phyloP scores from a whole-genome alignment of 1,140 invertebrate genomes.

The Tetramorium parvispinum region DNA sequence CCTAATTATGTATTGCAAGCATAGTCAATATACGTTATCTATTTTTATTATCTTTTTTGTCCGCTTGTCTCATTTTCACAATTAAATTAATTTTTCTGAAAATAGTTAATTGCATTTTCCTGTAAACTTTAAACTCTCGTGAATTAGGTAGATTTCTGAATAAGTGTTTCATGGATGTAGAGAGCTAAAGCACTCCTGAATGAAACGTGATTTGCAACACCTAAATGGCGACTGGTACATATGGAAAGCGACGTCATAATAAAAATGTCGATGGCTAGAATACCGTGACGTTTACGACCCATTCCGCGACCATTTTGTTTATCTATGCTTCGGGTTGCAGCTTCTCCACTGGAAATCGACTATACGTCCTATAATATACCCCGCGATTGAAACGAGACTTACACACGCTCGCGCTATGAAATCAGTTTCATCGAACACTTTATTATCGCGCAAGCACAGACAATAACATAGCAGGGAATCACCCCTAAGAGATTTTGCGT shows the following conservation, averaged over 20 bases:
- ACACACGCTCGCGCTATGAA: not conserved
- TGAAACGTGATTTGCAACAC: not conserved
- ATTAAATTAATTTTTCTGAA: not conserved
- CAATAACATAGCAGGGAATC: conserved; percentile 14
- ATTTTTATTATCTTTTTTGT: not conserved
- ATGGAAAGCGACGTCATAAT: not conserved
- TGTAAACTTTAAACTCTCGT: not conserved
- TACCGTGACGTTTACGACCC: conserved; percentile 21
- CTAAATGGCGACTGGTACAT: not conserved
- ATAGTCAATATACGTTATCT: not conserved
- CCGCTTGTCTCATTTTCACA: not conserved
- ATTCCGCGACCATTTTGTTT: conserved; percentile 35
- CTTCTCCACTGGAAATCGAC: not conserved
- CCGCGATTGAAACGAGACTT: conserved; percentile 1
- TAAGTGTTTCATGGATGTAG: not conserved
- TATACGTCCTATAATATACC: conserved; percentile 1
- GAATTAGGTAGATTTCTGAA: not conserved
- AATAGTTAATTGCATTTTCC: not conserved
- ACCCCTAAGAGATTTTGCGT: not conserved
- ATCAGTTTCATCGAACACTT: conserved; percentile 5
- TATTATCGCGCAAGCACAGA: not conserved
- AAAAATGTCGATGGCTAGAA: conserved; percentile 24
- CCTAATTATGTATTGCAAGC: not conserved
- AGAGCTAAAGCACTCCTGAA: not conserved
- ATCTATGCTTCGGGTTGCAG: not conserved